Percentiles rank a stretch among this genome's conserved stretches.
Conservation (phyloP, 2,888 invertebrate species). For the Eucera pruinosa region DNA sequence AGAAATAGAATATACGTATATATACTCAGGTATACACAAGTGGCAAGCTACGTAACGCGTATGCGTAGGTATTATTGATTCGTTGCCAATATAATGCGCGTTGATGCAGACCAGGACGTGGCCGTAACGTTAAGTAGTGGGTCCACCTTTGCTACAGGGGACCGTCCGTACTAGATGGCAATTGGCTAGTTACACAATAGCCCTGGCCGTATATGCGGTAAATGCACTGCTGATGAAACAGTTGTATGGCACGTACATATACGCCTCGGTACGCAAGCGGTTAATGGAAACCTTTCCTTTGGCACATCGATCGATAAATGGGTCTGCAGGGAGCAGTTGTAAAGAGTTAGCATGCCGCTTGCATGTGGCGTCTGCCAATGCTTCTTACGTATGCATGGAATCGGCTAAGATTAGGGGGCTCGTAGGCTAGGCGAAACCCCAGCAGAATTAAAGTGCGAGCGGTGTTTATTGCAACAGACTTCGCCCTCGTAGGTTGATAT, state of each 20-base stretch:
- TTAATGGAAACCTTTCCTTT: slow-evolving; percentile 74
- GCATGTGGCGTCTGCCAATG: slow-evolving; percentile 52
- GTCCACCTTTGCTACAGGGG: slow-evolving; percentile 41
- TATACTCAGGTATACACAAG: background rate
- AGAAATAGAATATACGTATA: slow-evolving; percentile 40
- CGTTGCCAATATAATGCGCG: slow-evolving; percentile 49
- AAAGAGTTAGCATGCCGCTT: slow-evolving; percentile 49
- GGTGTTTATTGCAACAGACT: slow-evolving; percentile 31
- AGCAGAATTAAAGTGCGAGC: slow-evolving; percentile 44
- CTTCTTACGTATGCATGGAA: slow-evolving; percentile 65
- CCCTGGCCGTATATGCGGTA: slow-evolving; percentile 33
- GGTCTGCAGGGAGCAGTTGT: slow-evolving; percentile 56
- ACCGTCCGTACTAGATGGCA: slow-evolving; percentile 38
- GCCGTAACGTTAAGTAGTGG: slow-evolving; percentile 44
- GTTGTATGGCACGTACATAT: slow-evolving; percentile 87
- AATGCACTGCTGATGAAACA: slow-evolving; percentile 62
- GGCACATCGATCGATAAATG: slow-evolving; percentile 71
- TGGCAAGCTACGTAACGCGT: slow-evolving; percentile 36
- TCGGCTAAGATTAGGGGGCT: slow-evolving; percentile 46
- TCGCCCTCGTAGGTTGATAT: slow-evolving; percentile 6
- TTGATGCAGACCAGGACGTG: slow-evolving; percentile 26
- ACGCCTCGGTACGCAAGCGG: slow-evolving; percentile 91
- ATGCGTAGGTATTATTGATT: slow-evolving; percentile 59
- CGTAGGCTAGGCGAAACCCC: background rate
- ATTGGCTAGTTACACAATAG: slow-evolving; percentile 65